Conservation (phyloP, 2,888 invertebrate genomes). For the Ephialtes manifestator region DNA sequence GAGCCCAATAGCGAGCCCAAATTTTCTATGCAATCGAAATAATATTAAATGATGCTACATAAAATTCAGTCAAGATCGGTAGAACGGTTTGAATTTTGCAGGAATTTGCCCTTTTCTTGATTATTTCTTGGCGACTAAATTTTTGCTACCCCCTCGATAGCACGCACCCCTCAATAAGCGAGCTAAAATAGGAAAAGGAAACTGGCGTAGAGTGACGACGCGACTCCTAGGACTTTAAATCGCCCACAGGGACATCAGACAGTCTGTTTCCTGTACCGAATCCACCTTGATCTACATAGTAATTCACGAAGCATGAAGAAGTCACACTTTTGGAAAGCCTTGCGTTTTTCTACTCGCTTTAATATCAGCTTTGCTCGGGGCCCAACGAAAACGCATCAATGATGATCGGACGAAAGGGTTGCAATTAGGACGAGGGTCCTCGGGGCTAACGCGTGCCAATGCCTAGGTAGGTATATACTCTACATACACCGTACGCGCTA, state of each 20-base stretch:
- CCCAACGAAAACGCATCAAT: conserved; percentile 73
- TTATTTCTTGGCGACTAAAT: too few species aligned
- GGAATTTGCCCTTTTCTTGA: too few species aligned
- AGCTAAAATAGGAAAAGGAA: conserved; percentile 25
- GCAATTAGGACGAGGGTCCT: conserved; percentile 75
- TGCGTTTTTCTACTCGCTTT: conserved; percentile 5
- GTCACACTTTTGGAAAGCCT: not conserved
- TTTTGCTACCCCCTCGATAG: conserved; percentile 51
- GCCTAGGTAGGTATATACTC: conserved; percentile 59
- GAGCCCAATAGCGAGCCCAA: too few species aligned
- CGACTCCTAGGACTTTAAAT: not conserved
- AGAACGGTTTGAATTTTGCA: too few species aligned
- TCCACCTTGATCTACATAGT: not conserved
- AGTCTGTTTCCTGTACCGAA: not conserved
- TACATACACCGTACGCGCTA: conserved; percentile 55
- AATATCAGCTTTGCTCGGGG: conserved; percentile 14
- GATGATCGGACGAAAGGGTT: conserved; percentile 75
- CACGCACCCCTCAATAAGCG: conserved; percentile 29
- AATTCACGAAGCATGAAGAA: not conserved
- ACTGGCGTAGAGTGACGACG: conserved; percentile 22
- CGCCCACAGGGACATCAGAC: conserved; percentile 22
- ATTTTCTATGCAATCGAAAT: too few species aligned
- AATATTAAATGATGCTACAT: too few species aligned
- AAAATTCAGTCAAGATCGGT: too few species aligned
- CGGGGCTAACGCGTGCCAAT: conserved; percentile 58